Evolutionary conservation across 2,113 vertebrate genomes (phyloP).

Genomic region (Rhagologus leucostigma): DNA sequence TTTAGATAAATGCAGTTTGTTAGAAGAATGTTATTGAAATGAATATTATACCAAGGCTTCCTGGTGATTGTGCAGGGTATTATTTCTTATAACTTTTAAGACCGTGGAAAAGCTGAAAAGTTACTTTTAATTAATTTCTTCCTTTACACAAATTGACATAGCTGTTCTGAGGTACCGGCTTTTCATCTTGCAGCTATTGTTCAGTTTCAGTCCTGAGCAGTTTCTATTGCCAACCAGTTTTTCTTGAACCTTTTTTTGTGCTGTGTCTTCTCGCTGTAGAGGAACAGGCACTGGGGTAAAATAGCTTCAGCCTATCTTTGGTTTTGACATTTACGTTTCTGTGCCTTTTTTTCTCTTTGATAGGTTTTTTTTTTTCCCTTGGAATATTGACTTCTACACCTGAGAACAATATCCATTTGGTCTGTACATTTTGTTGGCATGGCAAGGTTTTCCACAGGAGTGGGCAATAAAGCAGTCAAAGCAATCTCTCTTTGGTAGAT

Average conservation of each 20-base stretch:
- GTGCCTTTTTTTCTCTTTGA: not conserved
- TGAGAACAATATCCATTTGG: not conserved
- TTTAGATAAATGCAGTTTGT: not conserved
- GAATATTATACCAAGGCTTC: not conserved
- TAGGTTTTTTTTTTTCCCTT: not conserved
- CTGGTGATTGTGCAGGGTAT: not conserved
- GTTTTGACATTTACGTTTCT: not conserved
- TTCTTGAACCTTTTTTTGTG: not conserved
- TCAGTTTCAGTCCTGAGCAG: not conserved
- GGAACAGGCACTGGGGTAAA: not conserved
- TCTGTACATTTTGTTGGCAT: not conserved
- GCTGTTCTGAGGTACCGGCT: not conserved
- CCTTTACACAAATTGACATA: not conserved
- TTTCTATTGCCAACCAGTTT: not conserved
- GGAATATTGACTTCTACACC: not conserved
- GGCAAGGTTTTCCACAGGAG: not conserved
- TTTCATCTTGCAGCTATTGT: not conserved
- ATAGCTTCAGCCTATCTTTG: not conserved
- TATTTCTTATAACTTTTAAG: not conserved
- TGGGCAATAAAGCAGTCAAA: not conserved
- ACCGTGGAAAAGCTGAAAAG: accelerated
- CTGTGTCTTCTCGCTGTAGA: not conserved
- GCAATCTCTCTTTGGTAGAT: not conserved
- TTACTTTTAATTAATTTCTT: not conserved
- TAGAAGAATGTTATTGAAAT: not conserved